Conservation (phyloP, 2,113 vertebrate species). For the Guaruba guarouba region DNA sequence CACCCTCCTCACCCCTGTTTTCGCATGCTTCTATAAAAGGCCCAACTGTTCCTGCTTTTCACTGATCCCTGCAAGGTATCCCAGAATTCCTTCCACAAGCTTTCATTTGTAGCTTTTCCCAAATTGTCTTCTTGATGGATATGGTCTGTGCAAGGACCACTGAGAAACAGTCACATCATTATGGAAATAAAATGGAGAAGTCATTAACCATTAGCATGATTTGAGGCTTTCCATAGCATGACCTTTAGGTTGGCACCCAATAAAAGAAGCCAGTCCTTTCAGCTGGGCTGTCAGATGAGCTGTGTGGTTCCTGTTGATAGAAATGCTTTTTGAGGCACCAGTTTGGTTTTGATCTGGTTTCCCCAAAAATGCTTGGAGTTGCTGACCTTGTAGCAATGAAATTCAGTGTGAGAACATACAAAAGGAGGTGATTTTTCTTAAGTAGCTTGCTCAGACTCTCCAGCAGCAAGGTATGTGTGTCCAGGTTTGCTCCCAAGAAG, state of each 20-base stretch:
- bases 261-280: background rate
- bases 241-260: background rate
- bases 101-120: background rate
- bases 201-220: fast-evolving
- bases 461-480: background rate
- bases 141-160: background rate
- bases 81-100: background rate
- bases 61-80: background rate
- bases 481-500: background rate
- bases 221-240: background rate
- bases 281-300: background rate
- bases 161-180: background rate
- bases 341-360: background rate
- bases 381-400: background rate
- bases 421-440: background rate
- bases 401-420: background rate
- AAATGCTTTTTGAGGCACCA: background rate
- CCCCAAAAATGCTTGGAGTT: background rate
- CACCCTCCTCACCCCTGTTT: background rate
- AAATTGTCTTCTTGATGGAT: background rate
- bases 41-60: background rate
- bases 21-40: background rate
- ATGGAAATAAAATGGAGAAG: background rate
- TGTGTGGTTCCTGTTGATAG: background rate
- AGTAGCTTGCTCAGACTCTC: background rate